phyloP scores from a whole-genome alignment of 2,888 invertebrate species.

The Agriopis leucophaearia region DNA sequence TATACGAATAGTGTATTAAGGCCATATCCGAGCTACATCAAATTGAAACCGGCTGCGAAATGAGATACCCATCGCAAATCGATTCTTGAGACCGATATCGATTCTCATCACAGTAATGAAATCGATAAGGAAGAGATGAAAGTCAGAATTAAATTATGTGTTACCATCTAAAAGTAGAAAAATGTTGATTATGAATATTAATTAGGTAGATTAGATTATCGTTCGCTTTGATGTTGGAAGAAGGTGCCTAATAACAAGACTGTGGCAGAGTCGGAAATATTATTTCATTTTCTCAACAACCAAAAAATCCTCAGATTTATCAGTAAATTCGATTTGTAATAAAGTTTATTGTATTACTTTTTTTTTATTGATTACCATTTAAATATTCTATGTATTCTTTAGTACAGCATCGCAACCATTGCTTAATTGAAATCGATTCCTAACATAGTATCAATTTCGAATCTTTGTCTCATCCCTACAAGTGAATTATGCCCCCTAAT shows the following conservation, averaged over 20 bases:
- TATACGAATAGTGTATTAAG: slow-evolving; percentile 26
- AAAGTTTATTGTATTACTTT: too few species aligned
- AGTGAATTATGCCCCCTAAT: slow-evolving; percentile 64
- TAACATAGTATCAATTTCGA: slow-evolving; percentile 6
- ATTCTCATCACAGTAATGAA: slow-evolving; percentile 19
- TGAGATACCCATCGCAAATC: slow-evolving; percentile 39
- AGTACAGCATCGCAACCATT: too few species aligned
- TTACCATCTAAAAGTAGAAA: not conserved
- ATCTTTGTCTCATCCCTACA: slow-evolving; percentile 30
- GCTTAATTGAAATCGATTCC: not conserved
- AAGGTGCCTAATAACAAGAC: not conserved
- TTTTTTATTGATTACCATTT: too few species aligned
- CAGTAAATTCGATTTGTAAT: too few species aligned
- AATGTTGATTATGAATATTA: not conserved
- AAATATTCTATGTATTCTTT: too few species aligned
- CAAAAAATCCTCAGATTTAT: too few species aligned
- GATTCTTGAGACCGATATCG: slow-evolving; percentile 62
- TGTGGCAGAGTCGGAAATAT: too few species aligned
- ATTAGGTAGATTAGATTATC: not conserved
- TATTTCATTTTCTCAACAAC: too few species aligned
- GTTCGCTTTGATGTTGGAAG: not conserved
- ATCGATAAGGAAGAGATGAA: slow-evolving; percentile 19
- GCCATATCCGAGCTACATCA: slow-evolving; percentile 58
- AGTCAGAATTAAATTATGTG: not conserved
- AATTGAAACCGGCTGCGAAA: slow-evolving; percentile 59